Conservation (phyloP, 1,140 invertebrate genomes). For the Drosophila yakuba region DNA sequence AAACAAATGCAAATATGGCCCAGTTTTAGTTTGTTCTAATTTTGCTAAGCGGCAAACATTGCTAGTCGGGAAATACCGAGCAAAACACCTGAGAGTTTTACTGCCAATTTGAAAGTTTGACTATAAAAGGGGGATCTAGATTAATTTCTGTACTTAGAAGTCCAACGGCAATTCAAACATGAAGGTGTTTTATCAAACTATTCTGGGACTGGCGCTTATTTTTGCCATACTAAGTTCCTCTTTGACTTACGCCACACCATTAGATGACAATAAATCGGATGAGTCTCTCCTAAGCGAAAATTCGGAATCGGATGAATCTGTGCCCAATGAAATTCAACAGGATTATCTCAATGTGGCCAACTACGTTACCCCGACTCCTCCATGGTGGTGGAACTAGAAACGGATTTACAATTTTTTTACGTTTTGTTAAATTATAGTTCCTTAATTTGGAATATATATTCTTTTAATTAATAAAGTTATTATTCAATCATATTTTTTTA, state of each 20-base stretch:
- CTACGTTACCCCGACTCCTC: conserved; percentile 10
- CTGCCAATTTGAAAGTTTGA: not conserved
- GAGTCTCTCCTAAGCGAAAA: not conserved
- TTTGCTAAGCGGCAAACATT: conserved; percentile 17
- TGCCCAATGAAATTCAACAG: not conserved
- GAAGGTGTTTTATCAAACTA: conserved; percentile 9
- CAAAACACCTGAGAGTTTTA: conserved; percentile 14
- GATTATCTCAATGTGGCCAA: conserved; percentile 44
- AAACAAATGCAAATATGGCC: conserved; percentile 10
- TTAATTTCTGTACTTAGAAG: conserved; percentile 15
- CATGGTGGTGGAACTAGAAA: conserved; percentile 38
- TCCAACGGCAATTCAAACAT: conserved; percentile 1
- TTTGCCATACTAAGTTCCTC: conserved; percentile 2
- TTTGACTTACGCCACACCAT: not conserved
- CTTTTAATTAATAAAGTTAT: no score
- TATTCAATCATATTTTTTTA: no score
- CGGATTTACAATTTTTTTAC: not conserved
- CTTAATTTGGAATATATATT: not conserved
- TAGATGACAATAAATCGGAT: not conserved
- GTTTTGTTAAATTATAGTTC: not conserved
- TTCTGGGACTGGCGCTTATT: conserved; percentile 17
- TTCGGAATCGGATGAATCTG: not conserved
- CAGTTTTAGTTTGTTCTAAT: not conserved
- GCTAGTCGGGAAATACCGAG: conserved; percentile 3
- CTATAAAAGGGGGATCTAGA: conserved; percentile 8